Evolutionary conservation across 2,797 vertebrate species (phyloP), one percentile per base, ranked within the genome.

Genomic region (Decapterus maruadsi): DNA sequence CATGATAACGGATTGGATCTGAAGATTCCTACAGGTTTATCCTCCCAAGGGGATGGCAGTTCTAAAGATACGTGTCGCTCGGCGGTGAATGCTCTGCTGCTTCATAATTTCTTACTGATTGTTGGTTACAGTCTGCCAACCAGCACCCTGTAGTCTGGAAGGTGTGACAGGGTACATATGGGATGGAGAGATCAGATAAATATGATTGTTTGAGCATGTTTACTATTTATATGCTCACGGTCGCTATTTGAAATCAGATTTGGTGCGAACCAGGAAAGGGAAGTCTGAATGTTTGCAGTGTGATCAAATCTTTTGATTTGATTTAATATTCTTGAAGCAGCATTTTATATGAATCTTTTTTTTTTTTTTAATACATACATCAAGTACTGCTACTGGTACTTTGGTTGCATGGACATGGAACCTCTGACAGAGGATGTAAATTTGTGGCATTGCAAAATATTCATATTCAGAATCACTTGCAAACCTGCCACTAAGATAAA

Each of bases 21-120:
- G 51, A 68, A 70, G 53, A 67, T 79, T 80, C 55, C 50, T 29
- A 22, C 45, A 61, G 40, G 75, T 83, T 81, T 80, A 78, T 83
- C 66, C 67, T 77, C 17, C 56, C 0, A 10, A 62, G 71, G 58
- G 64, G 60, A 59, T 16, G 13, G 34, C 8, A 13, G 38, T 14
- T 72, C 48, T 50, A 20, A 63, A 81, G 72, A 83, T 77, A 67
- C 54, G 59, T 29, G 59, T 22, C 38, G 64, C 78, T 70, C 14
- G 55, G 66, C 42, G 60, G 65, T 57, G 84, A 81, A 84, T 61
- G 80, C 80, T 86, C 78, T 29, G 65, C 75, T 80, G 81, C 77
- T 42, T 50, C 17, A 67, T 81, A 87, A 88, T 90, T 85, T 90
- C 53, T 40, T 80, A 63, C 63, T 80, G 84, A 88, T 87, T 68